Evolutionary conservation across 2,113 vertebrate genomes (phyloP).

Genomic region (Hypocryptadius cinnamomeus): DNA sequence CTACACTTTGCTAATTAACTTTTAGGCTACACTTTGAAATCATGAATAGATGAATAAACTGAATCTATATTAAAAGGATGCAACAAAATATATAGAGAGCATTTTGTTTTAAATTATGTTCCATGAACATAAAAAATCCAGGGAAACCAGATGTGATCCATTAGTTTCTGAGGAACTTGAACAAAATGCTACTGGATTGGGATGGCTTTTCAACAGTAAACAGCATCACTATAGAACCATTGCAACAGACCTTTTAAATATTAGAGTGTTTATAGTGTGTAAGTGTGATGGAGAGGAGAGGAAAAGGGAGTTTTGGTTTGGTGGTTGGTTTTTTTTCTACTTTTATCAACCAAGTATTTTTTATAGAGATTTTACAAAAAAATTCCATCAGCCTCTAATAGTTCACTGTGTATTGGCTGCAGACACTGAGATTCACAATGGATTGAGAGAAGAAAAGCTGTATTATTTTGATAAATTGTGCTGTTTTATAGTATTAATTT

Average conservation of each 20-base stretch:
- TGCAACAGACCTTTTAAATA: not conserved
- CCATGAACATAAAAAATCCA: not conserved
- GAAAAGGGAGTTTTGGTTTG: not conserved
- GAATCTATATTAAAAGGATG: not conserved
- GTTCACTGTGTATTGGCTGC: not conserved
- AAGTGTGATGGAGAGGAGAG: not conserved
- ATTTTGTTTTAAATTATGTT: not conserved
- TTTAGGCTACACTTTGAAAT: not conserved
- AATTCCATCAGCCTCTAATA: not conserved
- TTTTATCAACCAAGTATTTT: not conserved
- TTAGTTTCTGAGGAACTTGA: not conserved
- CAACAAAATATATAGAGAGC: not conserved
- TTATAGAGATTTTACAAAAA: not conserved
- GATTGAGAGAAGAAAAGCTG: not conserved
- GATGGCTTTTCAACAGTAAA: not conserved
- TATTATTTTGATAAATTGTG: slow-evolving; percentile 35
- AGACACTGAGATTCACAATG: not conserved
- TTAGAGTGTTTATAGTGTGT: not conserved
- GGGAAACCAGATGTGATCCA: not conserved
- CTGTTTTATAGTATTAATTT: slow-evolving; percentile 37
- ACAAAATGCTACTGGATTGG: not conserved
- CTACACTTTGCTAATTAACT: not conserved
- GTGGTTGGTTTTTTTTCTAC: not conserved
- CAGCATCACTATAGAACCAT: not conserved
- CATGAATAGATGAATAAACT: not conserved